Evolutionary conservation across 2,888 invertebrate species (phyloP).

Genomic region (Aspidiotus rigidus): DNA sequence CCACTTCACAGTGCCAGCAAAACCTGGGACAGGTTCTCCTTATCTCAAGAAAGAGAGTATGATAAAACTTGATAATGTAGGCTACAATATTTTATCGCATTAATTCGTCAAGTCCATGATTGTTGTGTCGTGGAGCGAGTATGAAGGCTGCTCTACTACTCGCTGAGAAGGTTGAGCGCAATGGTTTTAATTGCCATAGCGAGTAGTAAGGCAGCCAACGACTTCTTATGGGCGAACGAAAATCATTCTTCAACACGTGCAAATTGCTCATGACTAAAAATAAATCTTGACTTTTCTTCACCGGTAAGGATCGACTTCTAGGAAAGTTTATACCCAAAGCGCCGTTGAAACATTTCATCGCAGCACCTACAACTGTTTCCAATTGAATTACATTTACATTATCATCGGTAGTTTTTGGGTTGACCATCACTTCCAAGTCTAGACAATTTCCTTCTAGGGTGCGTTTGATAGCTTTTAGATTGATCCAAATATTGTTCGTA

Average conservation of each 20-base stretch:
- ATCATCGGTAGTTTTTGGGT: constrained; percentile 85
- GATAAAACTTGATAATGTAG: no score
- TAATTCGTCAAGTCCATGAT: no score
- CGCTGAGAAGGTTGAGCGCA: no score
- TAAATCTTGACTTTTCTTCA: constrained; percentile 97
- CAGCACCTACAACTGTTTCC: constrained; percentile 98
- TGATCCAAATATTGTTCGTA: constrained; percentile 98
- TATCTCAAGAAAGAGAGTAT: no score
- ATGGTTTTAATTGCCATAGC: no score
- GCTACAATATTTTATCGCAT: no score
- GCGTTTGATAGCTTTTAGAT: constrained; percentile 77
- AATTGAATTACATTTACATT: constrained; percentile 92
- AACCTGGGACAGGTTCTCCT: no score
- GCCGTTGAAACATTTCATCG: constrained; percentile 95
- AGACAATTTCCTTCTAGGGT: constrained; percentile 70
- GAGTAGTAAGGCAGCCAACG: no score
- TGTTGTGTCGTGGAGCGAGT: no score
- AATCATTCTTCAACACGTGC: constrained; percentile 82
- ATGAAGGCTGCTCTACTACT: no score
- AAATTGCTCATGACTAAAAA: constrained; percentile 96
- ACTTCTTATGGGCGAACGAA: no score
- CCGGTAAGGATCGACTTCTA: constrained; percentile 91
- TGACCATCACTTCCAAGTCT: constrained; percentile 96
- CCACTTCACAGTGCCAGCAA: no score
- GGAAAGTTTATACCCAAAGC: constrained; percentile 92